phyloP scores from a whole-genome alignment of 2,888 invertebrate genomes.

The Chalcis sispes region DNA sequence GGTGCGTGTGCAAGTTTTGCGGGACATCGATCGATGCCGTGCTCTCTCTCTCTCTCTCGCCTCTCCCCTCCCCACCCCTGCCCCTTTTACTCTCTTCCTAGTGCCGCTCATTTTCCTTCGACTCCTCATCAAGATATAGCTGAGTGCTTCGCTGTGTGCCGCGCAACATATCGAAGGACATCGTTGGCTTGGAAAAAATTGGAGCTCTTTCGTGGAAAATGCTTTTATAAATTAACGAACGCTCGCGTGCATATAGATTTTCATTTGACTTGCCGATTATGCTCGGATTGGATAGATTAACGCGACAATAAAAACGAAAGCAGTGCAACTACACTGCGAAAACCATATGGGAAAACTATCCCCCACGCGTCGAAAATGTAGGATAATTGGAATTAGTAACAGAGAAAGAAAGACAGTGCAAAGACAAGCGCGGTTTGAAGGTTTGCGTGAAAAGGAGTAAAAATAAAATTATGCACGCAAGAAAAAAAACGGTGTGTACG shows the following conservation, averaged over 20 bases:
- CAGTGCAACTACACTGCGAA: not conserved
- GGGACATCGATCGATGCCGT: conserved; percentile 69
- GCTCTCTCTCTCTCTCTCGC: conserved; percentile 53
- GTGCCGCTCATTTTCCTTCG: conserved; percentile 48
- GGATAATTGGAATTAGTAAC: not conserved
- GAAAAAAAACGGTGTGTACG: conserved; percentile 2
- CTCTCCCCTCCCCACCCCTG: conserved; percentile 44
- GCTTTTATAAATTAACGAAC: conserved; percentile 1
- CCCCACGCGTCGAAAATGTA: not conserved
- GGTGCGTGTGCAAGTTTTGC: conserved; percentile 66
- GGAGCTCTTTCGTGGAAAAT: conserved; percentile 1
- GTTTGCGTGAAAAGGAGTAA: conserved; percentile 10
- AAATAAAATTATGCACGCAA: conserved; percentile 48
- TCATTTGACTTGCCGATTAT: no score
- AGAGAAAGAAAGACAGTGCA: not conserved
- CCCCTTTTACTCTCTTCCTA: conserved; percentile 45
- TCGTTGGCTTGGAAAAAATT: conserved; percentile 36
- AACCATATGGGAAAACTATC: not conserved
- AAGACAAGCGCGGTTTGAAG: not conserved
- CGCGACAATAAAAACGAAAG: not conserved
- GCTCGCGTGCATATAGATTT: not conserved
- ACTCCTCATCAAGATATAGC: conserved; percentile 53
- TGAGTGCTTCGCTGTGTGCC: conserved; percentile 43
- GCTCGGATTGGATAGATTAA: not conserved
- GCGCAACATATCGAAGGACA: conserved; percentile 37